Base-by-base conservation (phyloP, 92 coral and sea anemone genomes). In the Heliopora coerulea region DNA sequence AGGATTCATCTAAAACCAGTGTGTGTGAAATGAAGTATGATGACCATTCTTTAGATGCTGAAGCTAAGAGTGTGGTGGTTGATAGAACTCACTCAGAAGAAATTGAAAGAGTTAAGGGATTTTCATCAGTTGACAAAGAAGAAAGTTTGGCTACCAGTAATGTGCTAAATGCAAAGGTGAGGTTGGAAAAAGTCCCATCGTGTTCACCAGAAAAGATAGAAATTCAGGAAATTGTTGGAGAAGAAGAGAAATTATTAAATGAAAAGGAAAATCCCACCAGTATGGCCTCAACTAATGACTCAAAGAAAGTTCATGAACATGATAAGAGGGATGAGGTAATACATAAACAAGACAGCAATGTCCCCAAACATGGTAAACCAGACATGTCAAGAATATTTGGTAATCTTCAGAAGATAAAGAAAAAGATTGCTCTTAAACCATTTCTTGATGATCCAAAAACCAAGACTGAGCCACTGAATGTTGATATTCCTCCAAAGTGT, bases 341-440 rank as follows among this genome's bases (percentile, higher is more conserved):
- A 6, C 52, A 46, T 2, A 8, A 6, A 2, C 2, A 46, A 46
- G 15, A 46, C 10, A 46, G n/a, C n/a, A 8, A 8, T 2, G n/a
- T 46, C n/a, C 10, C n/a, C n/a, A 15, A 46, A 15, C 52, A 8
- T 2, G 15, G 52, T 15, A 56, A 56, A 56, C 61, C 61, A 56
- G 61, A 56, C 1, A 23, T 56, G 23, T 56, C 61, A 56, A 56
- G 18, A 56, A 14, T 56, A 28, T 56, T 56, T 56, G 17, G 8
- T 17, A 56, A 56, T 23, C 61, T 56, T 13, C 61, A 14, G 61
- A 56, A 56, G 23, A 56, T 56, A 9, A 56, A 56, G 30, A 56
- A 56, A 17, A 56, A 56, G 61, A 56, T 56, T 13, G 3, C 11
- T 14, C 28, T 56, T 23, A 56, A 56, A 23, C 33, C 61, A 13